Percentiles rank a stretch among this genome's conserved stretches.
These are phyloP conservation scores for Volucella inanis DNA, from an alignment of 2,888 invertebrate species.

Conservation along the genomic window DNA sequence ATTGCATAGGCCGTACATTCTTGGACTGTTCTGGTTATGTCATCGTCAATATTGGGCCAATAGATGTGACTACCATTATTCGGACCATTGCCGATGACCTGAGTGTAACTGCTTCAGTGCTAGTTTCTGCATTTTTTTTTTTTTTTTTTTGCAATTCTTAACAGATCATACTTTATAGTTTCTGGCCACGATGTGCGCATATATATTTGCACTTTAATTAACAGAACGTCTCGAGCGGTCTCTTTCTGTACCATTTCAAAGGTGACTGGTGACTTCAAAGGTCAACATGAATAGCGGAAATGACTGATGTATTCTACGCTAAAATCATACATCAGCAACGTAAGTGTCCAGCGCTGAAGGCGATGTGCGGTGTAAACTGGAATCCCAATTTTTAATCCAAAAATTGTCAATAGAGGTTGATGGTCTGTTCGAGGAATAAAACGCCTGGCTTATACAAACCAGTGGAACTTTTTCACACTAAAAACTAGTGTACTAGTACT, in stretches of 20 bases:
- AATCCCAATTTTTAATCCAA: constrained; percentile 68
- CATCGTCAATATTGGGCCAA: constrained; percentile 2
- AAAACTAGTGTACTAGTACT: constrained; percentile 25
- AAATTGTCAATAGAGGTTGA: constrained; percentile 77
- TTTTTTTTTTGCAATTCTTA: too few relatives aligned
- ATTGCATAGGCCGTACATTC: constrained; percentile 6
- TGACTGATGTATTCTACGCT: constrained; percentile 27
- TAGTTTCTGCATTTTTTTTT: constrained; percentile 5
- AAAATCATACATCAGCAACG: constrained; percentile 36
- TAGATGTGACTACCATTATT: background rate
- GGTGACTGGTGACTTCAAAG: constrained; percentile 14
- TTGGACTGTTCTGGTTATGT: background rate
- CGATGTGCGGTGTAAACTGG: constrained; percentile 51
- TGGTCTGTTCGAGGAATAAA: constrained; percentile 73
- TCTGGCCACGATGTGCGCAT: too few relatives aligned
- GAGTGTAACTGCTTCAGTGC: background rate
- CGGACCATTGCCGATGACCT: background rate
- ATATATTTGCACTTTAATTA: constrained; percentile 2
- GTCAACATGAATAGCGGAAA: constrained; percentile 24
- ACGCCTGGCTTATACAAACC: constrained; percentile 73
- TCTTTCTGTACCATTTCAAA: constrained; percentile 5
- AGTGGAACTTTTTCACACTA: constrained; percentile 63
- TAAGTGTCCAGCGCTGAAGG: constrained; percentile 55
- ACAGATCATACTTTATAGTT: too few relatives aligned
- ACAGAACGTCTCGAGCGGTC: background rate